Evolutionary conservation across 1,140 invertebrate species (phyloP).

Genomic region (Lamellibrachia luymesi): DNA sequence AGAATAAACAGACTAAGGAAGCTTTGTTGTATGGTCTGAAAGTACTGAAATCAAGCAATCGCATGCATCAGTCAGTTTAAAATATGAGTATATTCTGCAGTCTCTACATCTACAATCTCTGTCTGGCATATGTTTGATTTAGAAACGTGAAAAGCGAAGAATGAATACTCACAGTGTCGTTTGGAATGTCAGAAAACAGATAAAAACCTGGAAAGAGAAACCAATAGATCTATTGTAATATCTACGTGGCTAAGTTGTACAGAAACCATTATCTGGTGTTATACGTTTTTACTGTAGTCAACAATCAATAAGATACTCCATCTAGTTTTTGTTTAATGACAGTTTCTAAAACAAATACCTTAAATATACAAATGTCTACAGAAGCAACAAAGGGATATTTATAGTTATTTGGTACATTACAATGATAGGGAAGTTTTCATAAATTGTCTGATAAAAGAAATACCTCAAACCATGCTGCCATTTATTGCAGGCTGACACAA

Average conservation of each 20-base stretch:
- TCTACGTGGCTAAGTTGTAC: not conserved
- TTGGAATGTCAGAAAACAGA: conserved; percentile 69
- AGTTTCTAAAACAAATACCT: too few species aligned
- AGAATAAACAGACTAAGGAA: conserved; percentile 89
- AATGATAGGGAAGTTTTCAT: too few species aligned
- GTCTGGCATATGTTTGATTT: too few species aligned
- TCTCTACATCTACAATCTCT: too few species aligned
- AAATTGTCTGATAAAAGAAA: too few species aligned
- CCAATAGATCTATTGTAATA: not conserved
- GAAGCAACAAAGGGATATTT: too few species aligned
- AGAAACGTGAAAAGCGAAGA: too few species aligned
- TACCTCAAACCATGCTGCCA: too few species aligned
- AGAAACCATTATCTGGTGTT: not conserved
- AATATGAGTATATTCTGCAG: not conserved
- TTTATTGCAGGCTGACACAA: too few species aligned
- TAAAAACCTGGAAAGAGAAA: conserved; percentile 68
- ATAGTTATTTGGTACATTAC: too few species aligned
- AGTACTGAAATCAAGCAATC: conserved; percentile 61
- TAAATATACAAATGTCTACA: too few species aligned
- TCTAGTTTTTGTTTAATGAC: too few species aligned
- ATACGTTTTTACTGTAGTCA: not conserved
- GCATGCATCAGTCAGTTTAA: not conserved
- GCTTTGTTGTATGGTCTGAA: conserved; percentile 74
- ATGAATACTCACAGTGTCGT: conserved; percentile 63
- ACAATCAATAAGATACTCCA: not conserved